Evolutionary conservation across 2,888 invertebrate genomes (phyloP).

Genomic region (Dynastes grantii): DNA sequence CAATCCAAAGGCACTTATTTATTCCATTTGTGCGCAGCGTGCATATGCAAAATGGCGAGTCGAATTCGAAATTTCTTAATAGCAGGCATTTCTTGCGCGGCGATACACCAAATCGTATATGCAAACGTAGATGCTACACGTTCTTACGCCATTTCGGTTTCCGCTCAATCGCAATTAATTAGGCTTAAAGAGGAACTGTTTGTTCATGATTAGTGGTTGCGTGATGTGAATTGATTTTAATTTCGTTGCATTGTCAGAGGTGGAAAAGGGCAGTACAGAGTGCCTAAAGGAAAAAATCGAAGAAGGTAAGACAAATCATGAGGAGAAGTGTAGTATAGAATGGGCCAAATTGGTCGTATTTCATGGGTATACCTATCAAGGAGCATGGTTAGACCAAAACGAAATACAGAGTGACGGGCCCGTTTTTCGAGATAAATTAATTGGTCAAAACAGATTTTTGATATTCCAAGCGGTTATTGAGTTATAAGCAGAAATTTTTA

Average conservation of each 20-base stretch:
- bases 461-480: too few species aligned
- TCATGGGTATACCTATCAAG: too few species aligned
- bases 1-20: slow-evolving; percentile 50
- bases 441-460: too few species aligned
- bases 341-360: too few species aligned
- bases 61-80: slow-evolving; percentile 52
- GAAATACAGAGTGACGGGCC: too few species aligned
- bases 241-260: slow-evolving; percentile 3
- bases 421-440: too few species aligned
- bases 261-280: too few species aligned
- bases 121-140: slow-evolving; percentile 10
- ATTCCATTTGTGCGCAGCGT: slow-evolving; percentile 45
- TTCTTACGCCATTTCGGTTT: slow-evolving; percentile 23
- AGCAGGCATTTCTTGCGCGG: slow-evolving; percentile 37
- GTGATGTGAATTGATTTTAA: slow-evolving; percentile 22
- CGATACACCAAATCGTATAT: slow-evolving; percentile 14
- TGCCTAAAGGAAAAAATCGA: too few species aligned
- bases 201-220: slow-evolving; percentile 12
- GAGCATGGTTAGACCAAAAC: too few species aligned
- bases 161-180: slow-evolving; percentile 11
- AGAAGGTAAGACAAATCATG: too few species aligned
- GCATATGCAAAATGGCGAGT: slow-evolving; percentile 52
- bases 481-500: too few species aligned
- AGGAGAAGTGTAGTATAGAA: too few species aligned
- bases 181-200: slow-evolving; percentile 22